Evolutionary conservation across 2,797 vertebrate species (phyloP), one percentile per base, ranked within the genome.

Genomic region (Muscicapa comitata): DNA sequence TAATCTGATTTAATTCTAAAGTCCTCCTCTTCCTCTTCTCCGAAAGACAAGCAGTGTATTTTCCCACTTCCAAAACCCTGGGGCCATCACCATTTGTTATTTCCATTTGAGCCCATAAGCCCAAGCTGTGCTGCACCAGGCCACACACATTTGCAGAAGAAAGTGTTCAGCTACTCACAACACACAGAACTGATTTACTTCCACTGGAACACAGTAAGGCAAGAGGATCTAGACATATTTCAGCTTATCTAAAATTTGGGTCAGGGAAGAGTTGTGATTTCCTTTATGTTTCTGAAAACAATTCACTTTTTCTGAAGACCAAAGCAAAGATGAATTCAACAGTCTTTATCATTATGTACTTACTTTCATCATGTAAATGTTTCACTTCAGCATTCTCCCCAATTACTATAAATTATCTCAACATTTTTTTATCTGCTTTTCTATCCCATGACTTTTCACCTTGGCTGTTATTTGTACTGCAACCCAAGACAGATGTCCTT

Each of bases 351-450:
- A 29, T 37, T 47, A 86, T 8, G 31, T 63, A 80, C 38, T 51
- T 63, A 80, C 14, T 55, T 84, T 31, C n/a, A 82, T 55, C 28
- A 73, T 76, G 31, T 43, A 82, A 59, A 80, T 3, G 1, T 23
- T 79, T 21, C 37, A 40, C 35, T 90, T 90, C 45, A 48, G 16
- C 9, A 9, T 55, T 81, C 53, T 81, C 53, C 35, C 5, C 42
- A 61, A 6, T 14, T 65, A 40, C 53, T 68, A 17, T n/a, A 58
- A 58, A 72, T 42, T 68, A 81, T 25, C 58, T 72, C 37, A 33
- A 29, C 9, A 77, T 67, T 28, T 81, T 73, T 77, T 87, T 45
- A 42, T 73, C 72, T 90, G 28, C 21, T 88, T 80, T 95, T 91
- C 26, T 55, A 29, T n/a, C 10, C n/a, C 40, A 31, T 65, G 29